Base-by-base conservation (phyloP, 2,797 vertebrate species). In the Triplophysa yarkandensis region DNA sequence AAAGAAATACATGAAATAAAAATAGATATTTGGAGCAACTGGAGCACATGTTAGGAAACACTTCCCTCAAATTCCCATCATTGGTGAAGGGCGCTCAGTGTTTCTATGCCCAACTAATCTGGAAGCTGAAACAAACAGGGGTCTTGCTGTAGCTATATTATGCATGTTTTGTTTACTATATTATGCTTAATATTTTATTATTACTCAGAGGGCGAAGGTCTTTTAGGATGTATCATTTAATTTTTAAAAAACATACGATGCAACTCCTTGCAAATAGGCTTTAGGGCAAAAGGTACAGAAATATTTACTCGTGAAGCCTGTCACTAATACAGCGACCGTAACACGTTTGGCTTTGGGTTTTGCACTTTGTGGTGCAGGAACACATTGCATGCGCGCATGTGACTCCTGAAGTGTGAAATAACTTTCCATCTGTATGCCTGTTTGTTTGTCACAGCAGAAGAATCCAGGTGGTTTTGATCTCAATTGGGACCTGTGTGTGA, bases 381-480 rank as follows among this genome's bases (percentile, higher is more conserved):
- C 32, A 64, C 46, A 23, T 19, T 57, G 34, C 46, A 21, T 14
- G 48, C 63, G 50, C 17, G 57, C 6, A 19, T 58, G 72, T 55
- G 27, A 58, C 39, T 55, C 21, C 9, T 14, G 48, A 43, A 43
- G 60, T 62, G 58, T 62, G 69, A 52, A 50, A 46, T 71, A 39
- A 21, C 46, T 68, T 57, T 54, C 41, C 19, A 11, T 28, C 36
- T 36, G 46, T 34, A 27, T 54, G 57, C 52, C n/a, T 64, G 39
- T 70, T 32, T 61, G 52, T 65, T 19, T 76, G 68, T 66, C 43
- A 32, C 28, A 66, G 63, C 48, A n/a, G 39, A 32, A 70, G 19
- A 41, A 54, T 39, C 21, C 63, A 72, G 28, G 55, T 68, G 68
- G 48, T 66, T 76, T 68, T 67, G 60, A 55, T 67, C 50, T 66